phyloP scores from a whole-genome alignment of 2,888 invertebrate species.

The Sceliomorpha sp. region DNA sequence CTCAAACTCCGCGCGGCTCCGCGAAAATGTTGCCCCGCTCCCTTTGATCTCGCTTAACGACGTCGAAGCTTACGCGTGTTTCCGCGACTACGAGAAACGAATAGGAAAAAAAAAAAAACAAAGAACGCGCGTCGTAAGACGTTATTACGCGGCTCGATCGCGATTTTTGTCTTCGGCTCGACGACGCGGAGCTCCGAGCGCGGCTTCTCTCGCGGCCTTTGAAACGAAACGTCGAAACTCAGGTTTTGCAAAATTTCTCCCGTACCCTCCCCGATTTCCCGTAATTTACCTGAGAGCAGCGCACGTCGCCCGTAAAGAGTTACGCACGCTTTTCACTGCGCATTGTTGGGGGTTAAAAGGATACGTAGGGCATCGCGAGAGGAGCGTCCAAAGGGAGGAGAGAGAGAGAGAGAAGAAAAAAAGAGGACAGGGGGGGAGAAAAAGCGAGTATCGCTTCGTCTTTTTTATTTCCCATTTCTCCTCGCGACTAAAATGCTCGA shows the following conservation, averaged over 20 bases:
- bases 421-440: conserved; percentile 44
- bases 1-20: conserved; percentile 5
- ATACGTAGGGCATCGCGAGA: conserved; percentile 26
- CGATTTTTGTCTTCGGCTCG: too few species aligned
- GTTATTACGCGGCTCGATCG: too few species aligned
- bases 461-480: conserved; percentile 8
- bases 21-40: conserved; percentile 18
- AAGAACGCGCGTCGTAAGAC: too few species aligned
- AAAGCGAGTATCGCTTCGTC: conserved; percentile 11
- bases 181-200: too few species aligned
- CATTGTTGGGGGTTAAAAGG: conserved; percentile 23
- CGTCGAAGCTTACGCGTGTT: conserved; percentile 16
- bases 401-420: conserved; percentile 21
- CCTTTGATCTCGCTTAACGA: conserved; percentile 37
- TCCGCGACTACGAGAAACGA: neutral
- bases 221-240: too few species aligned
- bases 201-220: too few species aligned
- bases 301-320: conserved; percentile 15
- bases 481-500: conserved; percentile 41
- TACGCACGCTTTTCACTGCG: conserved; percentile 4
- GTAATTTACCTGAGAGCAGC: conserved; percentile 44
- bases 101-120: too few species aligned
- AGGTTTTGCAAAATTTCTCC: neutral
- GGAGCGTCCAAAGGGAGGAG: conserved; percentile 14
- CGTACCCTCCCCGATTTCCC: conserved; percentile 5